A percentile compares a stretch with the other conserved stretches of the same genome.
These are phyloP conservation scores for Alosa sapidissima DNA, from an alignment of 2,797 vertebrate genomes.

Conservation along the genomic window DNA sequence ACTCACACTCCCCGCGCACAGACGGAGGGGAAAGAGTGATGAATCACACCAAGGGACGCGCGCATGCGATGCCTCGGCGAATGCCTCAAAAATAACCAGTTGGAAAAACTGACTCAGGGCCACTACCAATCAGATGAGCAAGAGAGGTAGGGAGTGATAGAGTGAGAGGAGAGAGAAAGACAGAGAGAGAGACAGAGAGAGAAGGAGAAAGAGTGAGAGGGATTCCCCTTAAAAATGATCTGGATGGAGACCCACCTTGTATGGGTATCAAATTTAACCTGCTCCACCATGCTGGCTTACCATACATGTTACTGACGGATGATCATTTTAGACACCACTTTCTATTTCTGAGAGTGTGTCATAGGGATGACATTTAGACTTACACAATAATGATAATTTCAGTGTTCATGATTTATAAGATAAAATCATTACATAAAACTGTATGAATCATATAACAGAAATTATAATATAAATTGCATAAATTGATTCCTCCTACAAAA, in stretches of 20 bases:
- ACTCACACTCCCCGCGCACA: slow-evolving; percentile 39
- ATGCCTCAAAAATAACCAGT: slow-evolving; percentile 34
- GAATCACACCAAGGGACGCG: slow-evolving; percentile 38
- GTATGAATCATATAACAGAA: background rate
- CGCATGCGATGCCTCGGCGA: slow-evolving; percentile 24
- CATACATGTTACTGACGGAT: background rate
- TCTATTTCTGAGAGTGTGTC: background rate
- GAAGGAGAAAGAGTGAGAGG: slow-evolving; percentile 16
- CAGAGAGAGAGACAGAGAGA: background rate
- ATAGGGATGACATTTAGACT: background rate
- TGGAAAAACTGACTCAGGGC: slow-evolving; percentile 28
- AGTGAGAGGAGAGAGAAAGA: background rate
- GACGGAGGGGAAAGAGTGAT: slow-evolving; percentile 55
- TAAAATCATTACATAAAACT: background rate
- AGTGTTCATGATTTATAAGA: background rate
- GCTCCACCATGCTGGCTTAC: background rate
- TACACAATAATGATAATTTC: background rate
- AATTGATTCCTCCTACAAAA: background rate
- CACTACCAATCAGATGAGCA: background rate
- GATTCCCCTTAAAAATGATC: background rate
- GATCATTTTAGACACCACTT: background rate
- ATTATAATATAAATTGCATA: no score
- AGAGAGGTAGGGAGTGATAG: background rate
- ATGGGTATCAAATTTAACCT: background rate
- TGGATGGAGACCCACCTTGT: background rate